A percentile compares a stretch with the other conserved stretches of the same genome.
These are phyloP conservation scores for Catonia carolina DNA, from an alignment of 2,888 invertebrate genomes.

Conservation along the genomic window DNA sequence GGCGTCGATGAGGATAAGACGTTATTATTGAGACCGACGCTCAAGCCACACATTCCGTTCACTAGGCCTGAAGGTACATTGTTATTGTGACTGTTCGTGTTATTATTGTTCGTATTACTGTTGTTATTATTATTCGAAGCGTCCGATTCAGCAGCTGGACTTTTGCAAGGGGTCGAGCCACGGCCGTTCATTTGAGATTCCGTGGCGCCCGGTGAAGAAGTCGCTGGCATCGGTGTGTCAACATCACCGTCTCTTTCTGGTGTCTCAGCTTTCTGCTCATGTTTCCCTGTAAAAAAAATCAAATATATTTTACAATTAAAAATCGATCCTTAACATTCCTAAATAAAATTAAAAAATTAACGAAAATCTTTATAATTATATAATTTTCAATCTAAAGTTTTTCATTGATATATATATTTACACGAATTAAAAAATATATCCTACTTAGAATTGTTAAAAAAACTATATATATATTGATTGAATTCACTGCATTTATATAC, in stretches of 20 bases:
- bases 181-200: conserved; percentile 13
- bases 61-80: conserved; percentile 35
- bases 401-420: too few relatives aligned
- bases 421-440: too few relatives aligned
- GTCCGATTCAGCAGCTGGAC: conserved; percentile 38
- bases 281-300: conserved; percentile 3
- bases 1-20: conserved; percentile 30
- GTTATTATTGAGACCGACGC: conserved; percentile 34
- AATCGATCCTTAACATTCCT: too few relatives aligned
- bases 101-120: conserved; percentile 42
- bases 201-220: conserved; percentile 24
- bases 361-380: too few relatives aligned
- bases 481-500: too few relatives aligned
- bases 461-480: too few relatives aligned
- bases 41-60: conserved; percentile 39
- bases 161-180: conserved; percentile 33
- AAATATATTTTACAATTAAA: too few relatives aligned
- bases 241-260: not conserved
- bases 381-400: too few relatives aligned
- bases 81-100: conserved; percentile 39
- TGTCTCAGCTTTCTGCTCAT: not conserved
- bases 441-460: too few relatives aligned
- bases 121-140: conserved; percentile 42
- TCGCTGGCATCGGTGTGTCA: conserved; percentile 20
- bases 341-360: too few relatives aligned